Evolutionary conservation across 2,888 invertebrate species (phyloP).

Genomic region (Thumatha senex): DNA sequence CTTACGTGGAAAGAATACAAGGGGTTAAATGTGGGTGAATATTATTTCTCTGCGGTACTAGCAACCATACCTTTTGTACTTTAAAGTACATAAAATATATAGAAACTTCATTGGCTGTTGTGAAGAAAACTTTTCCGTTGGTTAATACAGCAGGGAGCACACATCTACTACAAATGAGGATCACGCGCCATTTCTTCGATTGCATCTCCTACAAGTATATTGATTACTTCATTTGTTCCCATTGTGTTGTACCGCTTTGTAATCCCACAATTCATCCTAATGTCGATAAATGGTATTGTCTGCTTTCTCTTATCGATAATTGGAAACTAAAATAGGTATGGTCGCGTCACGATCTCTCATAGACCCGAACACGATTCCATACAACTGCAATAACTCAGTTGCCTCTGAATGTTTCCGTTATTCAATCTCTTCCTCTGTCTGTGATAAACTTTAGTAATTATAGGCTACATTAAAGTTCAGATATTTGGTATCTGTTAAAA

Average conservation of each 20-base stretch:
- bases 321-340: conserved; percentile 58
- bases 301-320: conserved; percentile 57
- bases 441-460: conserved; percentile 24
- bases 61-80: too few species aligned
- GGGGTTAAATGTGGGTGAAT: too few species aligned
- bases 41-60: too few species aligned
- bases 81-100: too few species aligned
- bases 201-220: conserved; percentile 22
- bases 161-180: conserved; percentile 32
- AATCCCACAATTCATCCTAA: conserved; percentile 40
- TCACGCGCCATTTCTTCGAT: conserved; percentile 37
- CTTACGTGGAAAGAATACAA: too few species aligned
- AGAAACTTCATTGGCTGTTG: too few species aligned
- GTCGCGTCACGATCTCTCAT: conserved; percentile 52
- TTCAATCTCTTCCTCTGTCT: conserved; percentile 30
- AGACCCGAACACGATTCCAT: conserved; percentile 46
- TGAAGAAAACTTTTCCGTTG: neutral
- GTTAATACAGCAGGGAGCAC: conserved; percentile 18
- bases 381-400: conserved; percentile 46
- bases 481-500: conserved; percentile 22
- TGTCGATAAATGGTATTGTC: conserved; percentile 45
- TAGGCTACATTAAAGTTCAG: conserved; percentile 25
- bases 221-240: conserved; percentile 44
- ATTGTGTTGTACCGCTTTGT: conserved; percentile 37
- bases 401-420: conserved; percentile 23